phyloP scores from a whole-genome alignment of 2,113 vertebrate species.

The Urocynchramus pylzowi region DNA sequence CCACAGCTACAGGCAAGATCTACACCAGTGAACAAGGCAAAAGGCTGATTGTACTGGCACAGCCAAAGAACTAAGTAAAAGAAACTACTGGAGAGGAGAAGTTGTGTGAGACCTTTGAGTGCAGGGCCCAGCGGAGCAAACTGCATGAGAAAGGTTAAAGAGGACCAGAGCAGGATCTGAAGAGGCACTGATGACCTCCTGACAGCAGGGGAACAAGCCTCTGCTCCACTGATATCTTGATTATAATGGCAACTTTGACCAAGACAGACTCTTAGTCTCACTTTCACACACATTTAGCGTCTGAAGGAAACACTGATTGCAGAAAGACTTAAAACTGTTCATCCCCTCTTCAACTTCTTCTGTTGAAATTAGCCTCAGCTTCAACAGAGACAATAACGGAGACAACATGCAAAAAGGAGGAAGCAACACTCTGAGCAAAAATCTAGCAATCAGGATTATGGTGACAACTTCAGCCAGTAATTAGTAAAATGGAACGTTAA shows the following conservation, averaged over 20 bases:
- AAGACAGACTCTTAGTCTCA: neutral
- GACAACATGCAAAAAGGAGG: neutral
- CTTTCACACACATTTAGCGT: neutral
- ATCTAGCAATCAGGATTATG: neutral
- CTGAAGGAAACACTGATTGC: constrained; percentile 39
- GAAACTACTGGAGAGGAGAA: neutral
- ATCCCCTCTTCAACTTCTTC: neutral
- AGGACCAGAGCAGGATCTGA: neutral
- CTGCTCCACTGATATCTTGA: constrained; percentile 39
- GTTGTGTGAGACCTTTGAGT: neutral
- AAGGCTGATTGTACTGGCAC: neutral
- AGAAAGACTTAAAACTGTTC: neutral
- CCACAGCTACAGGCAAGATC: neutral
- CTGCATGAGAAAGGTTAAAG: neutral
- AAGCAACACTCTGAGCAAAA: neutral
- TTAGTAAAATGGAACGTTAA: constrained; percentile 35
- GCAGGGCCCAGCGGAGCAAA: neutral
- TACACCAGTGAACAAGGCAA: neutral
- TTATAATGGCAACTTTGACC: constrained; percentile 51
- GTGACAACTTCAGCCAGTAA: constrained; percentile 21
- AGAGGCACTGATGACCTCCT: constrained; percentile 17
- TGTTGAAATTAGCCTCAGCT: neutral
- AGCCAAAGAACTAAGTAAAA: neutral
- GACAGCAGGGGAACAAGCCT: constrained; percentile 5
- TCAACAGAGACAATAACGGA: neutral